Percentiles rank a stretch among this genome's conserved stretches.
Evolutionary conservation across 1,140 invertebrate genomes (phyloP).

Genomic region (Drosophila melanica): DNA sequence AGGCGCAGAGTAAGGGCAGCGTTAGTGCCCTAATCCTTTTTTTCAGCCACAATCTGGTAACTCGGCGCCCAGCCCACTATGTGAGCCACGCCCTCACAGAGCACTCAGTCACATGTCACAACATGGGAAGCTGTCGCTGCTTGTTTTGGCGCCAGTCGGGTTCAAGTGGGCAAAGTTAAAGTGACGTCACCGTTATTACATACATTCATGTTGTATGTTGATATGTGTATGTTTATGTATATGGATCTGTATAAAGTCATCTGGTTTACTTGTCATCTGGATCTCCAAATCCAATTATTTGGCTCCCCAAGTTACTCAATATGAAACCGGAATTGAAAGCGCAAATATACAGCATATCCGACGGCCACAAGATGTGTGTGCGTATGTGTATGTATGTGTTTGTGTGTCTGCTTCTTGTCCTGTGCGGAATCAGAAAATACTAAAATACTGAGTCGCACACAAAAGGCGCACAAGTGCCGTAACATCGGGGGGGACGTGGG

Average conservation of each 20-base stretch:
- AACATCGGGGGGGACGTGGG: neutral
- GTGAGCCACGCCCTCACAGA: conserved; percentile 25
- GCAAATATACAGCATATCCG: conserved; percentile 19
- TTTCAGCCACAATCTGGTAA: conserved; percentile 35
- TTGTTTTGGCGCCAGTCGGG: conserved; percentile 16
- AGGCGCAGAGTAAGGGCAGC: neutral
- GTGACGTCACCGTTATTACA: conserved; percentile 30
- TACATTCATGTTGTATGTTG: neutral
- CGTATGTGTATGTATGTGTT: conserved; percentile 5
- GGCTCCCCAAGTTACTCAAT: conserved; percentile 44
- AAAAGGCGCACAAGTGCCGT: conserved; percentile 28
- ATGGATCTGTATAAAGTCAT: conserved; percentile 24
- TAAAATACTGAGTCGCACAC: conserved; percentile 45
- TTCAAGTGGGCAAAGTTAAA: conserved; percentile 20
- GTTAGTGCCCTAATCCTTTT: conserved; percentile 38
- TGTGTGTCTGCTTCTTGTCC: conserved; percentile 7
- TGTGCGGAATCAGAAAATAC: conserved; percentile 45
- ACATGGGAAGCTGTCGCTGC: conserved; percentile 7
- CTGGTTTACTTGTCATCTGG: conserved; percentile 23
- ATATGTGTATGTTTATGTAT: neutral
- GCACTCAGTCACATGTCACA: neutral
- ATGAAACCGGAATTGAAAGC: conserved; percentile 52
- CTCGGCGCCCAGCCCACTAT: neutral
- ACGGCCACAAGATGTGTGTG: neutral
- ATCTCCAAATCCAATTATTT: conserved; percentile 52